Evolutionary conservation across 2,113 vertebrate species (phyloP), one percentile per base, ranked within the genome.

Genomic region (Pygathrix nemaeus): DNA sequence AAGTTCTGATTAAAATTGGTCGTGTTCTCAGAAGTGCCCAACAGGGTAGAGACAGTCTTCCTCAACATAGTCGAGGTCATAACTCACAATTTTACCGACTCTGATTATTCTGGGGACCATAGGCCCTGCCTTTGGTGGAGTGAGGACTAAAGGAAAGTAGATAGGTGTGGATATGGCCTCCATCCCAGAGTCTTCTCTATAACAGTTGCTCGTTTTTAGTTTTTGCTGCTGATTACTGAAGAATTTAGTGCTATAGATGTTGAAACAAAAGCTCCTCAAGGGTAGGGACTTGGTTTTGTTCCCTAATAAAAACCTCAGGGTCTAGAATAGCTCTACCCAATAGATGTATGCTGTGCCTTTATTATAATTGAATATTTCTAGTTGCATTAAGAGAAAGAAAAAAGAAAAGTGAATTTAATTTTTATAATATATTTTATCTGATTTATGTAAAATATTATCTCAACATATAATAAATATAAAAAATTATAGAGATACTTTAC

Each of bases 361-460:
- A 2, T 64, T 90, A 10, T 78, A 40, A 82, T 93, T 90, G 48
- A 93, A 38, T 30, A n/a, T 50, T 90, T 61, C 48, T 88, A 45
- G 38, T 92, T 94, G 38, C 66, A 83, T 82, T 89, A 83, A 76
- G 50, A 95, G n/a, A 79, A 81, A 61, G n/a, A 38, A 84, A 79
- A 87, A 84, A 57, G 40, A 91, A 79, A 89, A 3, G 32, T 55
- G 14, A 43, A 93, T 73, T 68, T 59, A 92, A 73, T 40, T 72
- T 80, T 87, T 83, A 88, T 88, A 89, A 55, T 66, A 13, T 66
- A 27, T 93, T 84, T 94, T 93, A 52, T 52, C 8, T 6, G 14
- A 14, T 38, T 35, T 81, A 72, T 66, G 27, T 32, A 64, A 76
- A 88, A 45, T 84, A 20, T 32, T 83, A 52, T 61, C 30, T 79